Evolutionary conservation across 1,140 invertebrate species (phyloP).

Genomic region (Neuroterus valhalla): DNA sequence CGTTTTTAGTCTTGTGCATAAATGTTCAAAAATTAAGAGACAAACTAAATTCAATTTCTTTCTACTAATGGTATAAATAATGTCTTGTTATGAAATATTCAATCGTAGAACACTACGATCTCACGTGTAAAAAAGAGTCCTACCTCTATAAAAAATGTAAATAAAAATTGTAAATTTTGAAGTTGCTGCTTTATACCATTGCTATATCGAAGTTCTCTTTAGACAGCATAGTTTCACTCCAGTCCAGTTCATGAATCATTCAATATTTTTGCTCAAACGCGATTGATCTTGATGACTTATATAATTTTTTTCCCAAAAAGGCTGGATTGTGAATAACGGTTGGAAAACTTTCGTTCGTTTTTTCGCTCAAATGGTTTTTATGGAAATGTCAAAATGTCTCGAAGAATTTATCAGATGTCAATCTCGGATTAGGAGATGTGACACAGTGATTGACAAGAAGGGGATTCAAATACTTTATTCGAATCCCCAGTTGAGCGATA

Average conservation of each 20-base stretch:
- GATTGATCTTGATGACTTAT: slow-evolving; percentile 15
- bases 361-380: too few species aligned
- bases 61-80: slow-evolving; percentile 56
- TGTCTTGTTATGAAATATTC: slow-evolving; percentile 35
- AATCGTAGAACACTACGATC: slow-evolving; percentile 36
- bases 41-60: slow-evolving; percentile 49
- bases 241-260: slow-evolving; percentile 42
- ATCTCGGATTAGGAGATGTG: too few species aligned
- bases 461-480: too few species aligned
- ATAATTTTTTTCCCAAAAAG: too few species aligned
- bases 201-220: slow-evolving; percentile 59
- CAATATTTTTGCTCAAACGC: slow-evolving; percentile 10
- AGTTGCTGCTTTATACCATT: slow-evolving; percentile 57
- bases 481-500: slow-evolving; percentile 50
- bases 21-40: slow-evolving; percentile 38
- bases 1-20: slow-evolving; percentile 35
- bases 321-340: too few species aligned
- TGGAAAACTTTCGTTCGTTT: too few species aligned
- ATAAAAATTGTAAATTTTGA: slow-evolving; percentile 55
- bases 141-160: slow-evolving; percentile 47
- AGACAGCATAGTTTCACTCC: slow-evolving; percentile 51
- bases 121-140: slow-evolving; percentile 35
- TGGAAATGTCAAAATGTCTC: too few species aligned
- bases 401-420: too few species aligned
- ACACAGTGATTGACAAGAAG: too few species aligned